These are phyloP conservation scores for Manduca sexta DNA, from an alignment of 1,140 invertebrate species.

Conservation along the genomic window DNA sequence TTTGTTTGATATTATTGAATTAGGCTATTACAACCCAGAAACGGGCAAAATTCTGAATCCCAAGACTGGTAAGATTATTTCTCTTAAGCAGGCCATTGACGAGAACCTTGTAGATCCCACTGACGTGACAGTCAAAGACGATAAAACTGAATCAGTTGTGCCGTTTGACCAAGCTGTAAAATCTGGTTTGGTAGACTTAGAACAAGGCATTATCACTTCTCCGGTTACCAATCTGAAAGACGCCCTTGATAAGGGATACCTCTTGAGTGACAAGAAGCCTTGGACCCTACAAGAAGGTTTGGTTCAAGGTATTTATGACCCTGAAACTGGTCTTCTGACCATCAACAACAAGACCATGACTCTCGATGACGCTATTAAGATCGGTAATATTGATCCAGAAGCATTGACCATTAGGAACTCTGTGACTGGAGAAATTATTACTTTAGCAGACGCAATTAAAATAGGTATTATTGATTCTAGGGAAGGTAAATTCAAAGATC, in stretches of 20 bases:
- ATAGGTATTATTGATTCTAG: slow-evolving; percentile 87
- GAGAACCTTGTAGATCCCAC: slow-evolving; percentile 82
- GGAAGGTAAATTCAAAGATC: slow-evolving; percentile 85
- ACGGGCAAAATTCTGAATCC: slow-evolving; percentile 88
- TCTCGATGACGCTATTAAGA: slow-evolving; percentile 85
- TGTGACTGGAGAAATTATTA: slow-evolving; percentile 83
- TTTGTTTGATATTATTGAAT: slow-evolving; percentile 83
- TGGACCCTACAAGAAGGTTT: slow-evolving; percentile 90
- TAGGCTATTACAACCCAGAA: slow-evolving; percentile 85
- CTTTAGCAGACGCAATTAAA: slow-evolving; percentile 87
- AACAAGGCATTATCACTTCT: slow-evolving; percentile 79
- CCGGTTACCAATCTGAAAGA: slow-evolving; percentile 83
- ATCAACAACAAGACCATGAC: slow-evolving; percentile 83
- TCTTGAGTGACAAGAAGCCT: slow-evolving; percentile 83
- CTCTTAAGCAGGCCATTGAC: slow-evolving; percentile 81
- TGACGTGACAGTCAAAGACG: slow-evolving; percentile 82
- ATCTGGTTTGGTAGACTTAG: slow-evolving; percentile 80
- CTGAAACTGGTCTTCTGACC: slow-evolving; percentile 82
- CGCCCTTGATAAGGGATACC: slow-evolving; percentile 84
- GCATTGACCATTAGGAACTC: slow-evolving; percentile 88
- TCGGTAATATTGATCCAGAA: slow-evolving; percentile 83
- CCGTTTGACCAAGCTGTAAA: slow-evolving; percentile 81
- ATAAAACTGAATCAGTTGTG: slow-evolving; percentile 79
- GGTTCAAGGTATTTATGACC: slow-evolving; percentile 86
- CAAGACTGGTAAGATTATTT: slow-evolving; percentile 81